Percentiles rank a stretch among this genome's conserved stretches.
These are phyloP conservation scores for Arctocebus calabarensis DNA, from an alignment of 2,797 vertebrate species.

Conservation along the genomic window DNA sequence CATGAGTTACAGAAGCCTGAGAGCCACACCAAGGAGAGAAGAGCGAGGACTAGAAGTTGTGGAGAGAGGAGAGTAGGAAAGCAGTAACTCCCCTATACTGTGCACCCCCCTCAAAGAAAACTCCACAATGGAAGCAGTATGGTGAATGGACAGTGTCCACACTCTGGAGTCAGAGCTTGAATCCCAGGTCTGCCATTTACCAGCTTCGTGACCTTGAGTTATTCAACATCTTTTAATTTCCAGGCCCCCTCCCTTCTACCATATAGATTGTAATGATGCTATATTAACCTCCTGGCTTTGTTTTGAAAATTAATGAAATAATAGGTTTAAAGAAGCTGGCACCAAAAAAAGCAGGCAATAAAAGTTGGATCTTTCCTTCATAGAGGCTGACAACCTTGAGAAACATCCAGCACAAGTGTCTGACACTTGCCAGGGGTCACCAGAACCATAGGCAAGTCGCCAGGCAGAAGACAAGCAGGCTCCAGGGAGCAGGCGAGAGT, in stretches of 20 bases:
- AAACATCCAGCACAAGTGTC: background rate
- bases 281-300: slow-evolving; percentile 38
- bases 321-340: slow-evolving; percentile 55
- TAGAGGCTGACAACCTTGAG: slow-evolving; percentile 33
- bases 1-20: background rate
- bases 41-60: background rate
- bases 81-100: background rate
- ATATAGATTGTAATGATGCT: slow-evolving; percentile 1
- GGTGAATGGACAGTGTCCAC: background rate
- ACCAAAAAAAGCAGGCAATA: background rate
- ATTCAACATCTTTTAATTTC: background rate
- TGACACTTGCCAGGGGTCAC: slow-evolving; percentile 14
- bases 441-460: background rate
- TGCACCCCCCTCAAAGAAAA: background rate
- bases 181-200: background rate
- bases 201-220: background rate
- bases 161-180: background rate
- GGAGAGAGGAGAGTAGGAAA: background rate
- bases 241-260: too few species aligned
- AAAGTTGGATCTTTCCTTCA: slow-evolving; percentile 25
- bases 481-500: background rate
- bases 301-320: slow-evolving; percentile 68
- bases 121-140: background rate
- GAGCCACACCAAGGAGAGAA: background rate
- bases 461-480: background rate